Evolutionary conservation across 2,797 vertebrate genomes (phyloP), one percentile per base, ranked within the genome.

Genomic region (Furcifer pardalis): DNA sequence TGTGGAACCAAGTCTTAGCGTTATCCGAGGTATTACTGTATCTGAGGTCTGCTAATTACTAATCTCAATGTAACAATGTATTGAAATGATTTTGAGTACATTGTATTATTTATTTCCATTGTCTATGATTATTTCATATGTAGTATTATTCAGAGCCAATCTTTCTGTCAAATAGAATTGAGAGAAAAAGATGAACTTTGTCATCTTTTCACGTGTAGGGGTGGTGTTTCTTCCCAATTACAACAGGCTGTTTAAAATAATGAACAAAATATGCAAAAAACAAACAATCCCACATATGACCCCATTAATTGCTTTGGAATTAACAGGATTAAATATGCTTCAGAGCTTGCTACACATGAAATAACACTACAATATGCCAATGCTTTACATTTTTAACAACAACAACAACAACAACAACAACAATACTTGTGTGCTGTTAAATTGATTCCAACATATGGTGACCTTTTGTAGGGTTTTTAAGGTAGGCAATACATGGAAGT

Each of bases 31-130:
- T n/a, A n/a, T n/a, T n/a, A n/a, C n/a, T n/a, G n/a, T n/a, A n/a
- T n/a, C n/a, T n/a, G n/a, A 60, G 5, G 10, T 63, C 3, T 69
- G 25, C 12, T 32, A 52, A 69, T 52, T 37, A 21, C 21, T 73
- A 78, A 56, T 66, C 8, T 30, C 37, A 19, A 3, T 49, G 32
- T 52, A 40, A 65, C 1, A 40, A 25, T 17, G 10, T 42, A 21
- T 82, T 75, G n/a, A 75, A 83, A 56, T 69, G 8, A 1, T 56
- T 23, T 40, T 81, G 15, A 65, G 4, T 60, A 84, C 82, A 82
- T 82, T 76, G 1, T 74, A 4, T 82, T 87, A 87, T 77, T 32
- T 23, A 7, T 0, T 77, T 68, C 52, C 42, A 42, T 69, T 77
- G 4, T 25, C 49, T 17, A 42, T 7, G 46, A 42, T 23, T 30